phyloP scores from a whole-genome alignment of 1,140 invertebrate genomes.

The Drosophila hydei region DNA sequence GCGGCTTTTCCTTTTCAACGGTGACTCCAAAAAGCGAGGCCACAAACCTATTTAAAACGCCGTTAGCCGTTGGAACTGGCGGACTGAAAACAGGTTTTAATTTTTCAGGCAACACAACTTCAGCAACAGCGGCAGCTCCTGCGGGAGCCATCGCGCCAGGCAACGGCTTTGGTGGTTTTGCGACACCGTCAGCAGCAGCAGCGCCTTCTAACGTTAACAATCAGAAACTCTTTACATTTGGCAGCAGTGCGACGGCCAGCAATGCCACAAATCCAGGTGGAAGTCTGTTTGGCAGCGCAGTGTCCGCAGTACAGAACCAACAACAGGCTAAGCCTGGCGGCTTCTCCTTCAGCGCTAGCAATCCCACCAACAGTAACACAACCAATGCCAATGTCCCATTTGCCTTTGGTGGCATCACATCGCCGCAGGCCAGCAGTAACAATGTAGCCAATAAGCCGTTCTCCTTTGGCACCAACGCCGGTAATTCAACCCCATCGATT shows the following conservation, averaged over 20 bases:
- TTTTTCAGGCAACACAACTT: constrained; percentile 38
- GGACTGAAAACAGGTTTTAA: constrained; percentile 46
- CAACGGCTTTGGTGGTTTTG: constrained; percentile 50
- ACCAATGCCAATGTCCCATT: constrained; percentile 43
- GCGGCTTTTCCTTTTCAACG: constrained; percentile 58
- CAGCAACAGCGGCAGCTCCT: constrained; percentile 4
- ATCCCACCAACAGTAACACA: constrained; percentile 6
- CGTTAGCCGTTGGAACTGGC: constrained; percentile 4
- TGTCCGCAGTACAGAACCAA: constrained; percentile 36
- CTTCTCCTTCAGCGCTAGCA: constrained; percentile 42
- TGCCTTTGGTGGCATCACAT: constrained; percentile 50
- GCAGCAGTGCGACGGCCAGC: constrained; percentile 7
- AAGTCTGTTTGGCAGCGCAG: constrained; percentile 58
- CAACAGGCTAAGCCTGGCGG: constrained; percentile 36
- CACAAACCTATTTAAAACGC: constrained; percentile 44
- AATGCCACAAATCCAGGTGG: constrained; percentile 22
- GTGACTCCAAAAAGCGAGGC: constrained; percentile 28
- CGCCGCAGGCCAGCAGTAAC: constrained; percentile 14
- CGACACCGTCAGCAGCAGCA: constrained; percentile 13
- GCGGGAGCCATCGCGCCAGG: not conserved
- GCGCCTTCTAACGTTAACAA: constrained; percentile 6
- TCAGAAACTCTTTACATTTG: constrained; percentile 63
- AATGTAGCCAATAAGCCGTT: constrained; percentile 54
- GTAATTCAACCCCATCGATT: constrained; percentile 18
- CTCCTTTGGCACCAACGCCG: constrained; percentile 40